Percentiles rank a stretch among this genome's conserved stretches.
phyloP scores from a whole-genome alignment of 2,797 vertebrate genomes.

The Erethizon dorsatum region DNA sequence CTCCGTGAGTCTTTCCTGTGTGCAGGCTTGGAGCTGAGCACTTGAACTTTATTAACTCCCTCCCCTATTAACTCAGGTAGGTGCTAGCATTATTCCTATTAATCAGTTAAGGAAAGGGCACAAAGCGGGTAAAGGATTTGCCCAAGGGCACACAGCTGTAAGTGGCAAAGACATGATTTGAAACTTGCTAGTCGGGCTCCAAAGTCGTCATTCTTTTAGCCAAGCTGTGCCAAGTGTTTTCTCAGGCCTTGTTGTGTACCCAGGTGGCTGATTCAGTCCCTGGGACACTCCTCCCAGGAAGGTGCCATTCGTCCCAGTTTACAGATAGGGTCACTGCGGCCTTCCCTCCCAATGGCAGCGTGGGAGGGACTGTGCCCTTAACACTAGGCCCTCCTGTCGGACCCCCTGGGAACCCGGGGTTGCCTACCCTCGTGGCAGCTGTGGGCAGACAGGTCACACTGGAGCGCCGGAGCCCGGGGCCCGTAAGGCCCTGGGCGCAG shows the following conservation, averaged over 20 bases:
- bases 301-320: not conserved
- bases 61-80: not conserved
- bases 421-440: not conserved
- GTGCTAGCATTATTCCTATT: not conserved
- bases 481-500: not conserved
- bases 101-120: not conserved
- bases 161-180: not conserved
- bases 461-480: not conserved
- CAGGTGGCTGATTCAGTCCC: not conserved
- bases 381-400: not conserved
- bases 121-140: slow-evolving; percentile 18
- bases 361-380: not conserved
- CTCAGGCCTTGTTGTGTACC: not conserved
- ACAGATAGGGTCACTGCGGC: not conserved
- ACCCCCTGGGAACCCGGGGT: not conserved
- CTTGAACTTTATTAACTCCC: not conserved
- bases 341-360: not conserved
- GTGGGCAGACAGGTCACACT: not conserved
- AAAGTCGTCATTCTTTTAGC: not conserved
- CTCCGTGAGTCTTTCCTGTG: not conserved
- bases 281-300: not conserved
- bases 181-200: not conserved
- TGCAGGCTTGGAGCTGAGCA: not conserved
- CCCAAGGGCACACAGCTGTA: not conserved
- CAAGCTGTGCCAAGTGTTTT: not conserved